Evolutionary conservation across 2,797 vertebrate species (phyloP), one percentile per base, ranked within the genome.

Genomic region (Sternarchorhynchus goeldii): DNA sequence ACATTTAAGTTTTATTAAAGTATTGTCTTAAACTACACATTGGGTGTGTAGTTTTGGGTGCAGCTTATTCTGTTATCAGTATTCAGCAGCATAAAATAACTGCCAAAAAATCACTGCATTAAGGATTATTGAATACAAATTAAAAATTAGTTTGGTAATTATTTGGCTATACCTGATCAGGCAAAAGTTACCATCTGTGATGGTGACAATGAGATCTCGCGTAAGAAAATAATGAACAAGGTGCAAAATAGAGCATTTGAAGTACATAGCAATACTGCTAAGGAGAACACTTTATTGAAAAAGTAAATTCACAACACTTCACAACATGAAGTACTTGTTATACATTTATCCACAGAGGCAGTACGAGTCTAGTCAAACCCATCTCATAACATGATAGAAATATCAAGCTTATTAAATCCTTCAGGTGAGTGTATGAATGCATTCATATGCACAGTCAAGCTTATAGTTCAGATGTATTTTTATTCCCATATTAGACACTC

Each of bases 251-350:
- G 18, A 58, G 1, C 6, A 32, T 58, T 67, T 50, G 18, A 58
- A 79, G 64, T 76, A 81, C 73, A 78, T 10, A 79, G 7, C 5
- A 31, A 65, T 31, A 75, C 17, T 34, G 18, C n/a, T 56, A 14
- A 58, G 69, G 12, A 8, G 39, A 63, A 41, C 64, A 68, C 59
- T 80, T 84, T 82, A 80, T 78, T 78, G 62, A 82, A 73, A 58
- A 65, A 45, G 16, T 60, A 7, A 75, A 39, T n/a, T 65, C 59
- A 59, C 36, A 62, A 66, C 74, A 75, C 57, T 78, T 45, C 41
- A 39, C 55, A 29, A 14, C 2, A 68, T 29, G 21, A 50, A 56
- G 21, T 4, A 56, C 32, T 74, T 75, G 20, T 69, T 16, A 31
- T 14, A 62, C n/a, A 21, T 31, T 16, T 16, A 31, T 29, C 6